Conservation (phyloP, 1,140 invertebrate species). For the Heliconius eleuchia region DNA sequence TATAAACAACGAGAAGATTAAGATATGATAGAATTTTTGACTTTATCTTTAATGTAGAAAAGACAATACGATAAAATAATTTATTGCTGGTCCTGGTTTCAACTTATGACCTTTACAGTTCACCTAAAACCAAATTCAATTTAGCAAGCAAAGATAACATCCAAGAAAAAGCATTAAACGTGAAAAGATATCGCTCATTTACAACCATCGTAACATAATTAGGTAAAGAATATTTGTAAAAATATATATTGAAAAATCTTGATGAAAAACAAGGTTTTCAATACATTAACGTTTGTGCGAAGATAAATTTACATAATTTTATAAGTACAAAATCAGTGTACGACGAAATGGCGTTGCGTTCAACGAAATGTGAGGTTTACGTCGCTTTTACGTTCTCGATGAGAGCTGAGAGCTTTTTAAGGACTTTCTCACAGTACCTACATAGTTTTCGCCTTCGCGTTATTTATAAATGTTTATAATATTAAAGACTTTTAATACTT, state of each 20-base stretch:
- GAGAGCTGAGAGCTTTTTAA: conserved; percentile 29
- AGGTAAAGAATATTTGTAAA: conserved; percentile 28
- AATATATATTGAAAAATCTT: conserved; percentile 13
- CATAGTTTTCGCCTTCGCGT: conserved; percentile 27
- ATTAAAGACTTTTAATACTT: background rate
- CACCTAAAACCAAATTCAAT: conserved; percentile 18
- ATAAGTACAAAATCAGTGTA: conserved; percentile 25
- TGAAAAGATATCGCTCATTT: conserved; percentile 33
- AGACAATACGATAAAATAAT: too few relatives aligned
- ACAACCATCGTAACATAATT: conserved; percentile 35
- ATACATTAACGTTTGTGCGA: conserved; percentile 23
- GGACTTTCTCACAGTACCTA: conserved; percentile 12
- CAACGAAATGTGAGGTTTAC: conserved; percentile 21
- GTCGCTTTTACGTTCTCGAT: conserved; percentile 30
- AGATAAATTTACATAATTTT: background rate
- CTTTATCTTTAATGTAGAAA: too few relatives aligned
- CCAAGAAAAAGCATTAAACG: conserved; percentile 27
- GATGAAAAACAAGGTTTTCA: conserved; percentile 13
- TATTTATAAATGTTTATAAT: background rate
- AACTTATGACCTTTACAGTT: conserved; percentile 11
- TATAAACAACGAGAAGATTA: too few relatives aligned
- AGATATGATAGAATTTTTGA: too few relatives aligned
- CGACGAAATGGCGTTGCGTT: conserved; percentile 28
- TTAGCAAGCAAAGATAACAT: conserved; percentile 15
- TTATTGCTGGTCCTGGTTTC: background rate